Percentiles rank a stretch among this genome's conserved stretches.
These are phyloP conservation scores for Patiria pectinifera DNA, from an alignment of 53 echinoderm and acorn worm species.

Conservation along the genomic window DNA sequence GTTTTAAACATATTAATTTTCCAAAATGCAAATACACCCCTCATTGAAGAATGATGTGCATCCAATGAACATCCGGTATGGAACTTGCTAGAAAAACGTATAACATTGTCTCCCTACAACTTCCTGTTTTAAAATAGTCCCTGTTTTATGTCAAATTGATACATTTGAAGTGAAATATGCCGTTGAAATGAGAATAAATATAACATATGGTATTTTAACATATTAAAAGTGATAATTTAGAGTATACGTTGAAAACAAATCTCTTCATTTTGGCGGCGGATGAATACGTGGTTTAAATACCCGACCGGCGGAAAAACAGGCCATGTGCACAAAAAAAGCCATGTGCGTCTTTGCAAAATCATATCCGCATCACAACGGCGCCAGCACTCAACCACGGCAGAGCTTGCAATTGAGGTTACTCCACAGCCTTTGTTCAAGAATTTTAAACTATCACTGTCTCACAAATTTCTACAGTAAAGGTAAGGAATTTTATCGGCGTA, in stretches of 20 bases:
- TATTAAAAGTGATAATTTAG: not conserved
- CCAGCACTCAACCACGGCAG: not conserved
- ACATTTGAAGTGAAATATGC: not conserved
- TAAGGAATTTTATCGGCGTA: not conserved
- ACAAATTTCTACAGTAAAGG: not conserved
- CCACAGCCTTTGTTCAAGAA: not conserved
- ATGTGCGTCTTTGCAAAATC: conserved; percentile 22
- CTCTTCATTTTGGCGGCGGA: not conserved
- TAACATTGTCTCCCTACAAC: conserved; percentile 40
- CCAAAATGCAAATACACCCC: not conserved
- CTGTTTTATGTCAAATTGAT: too few species aligned
- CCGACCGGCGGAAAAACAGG: not conserved
- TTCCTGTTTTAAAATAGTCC: conserved; percentile 23
- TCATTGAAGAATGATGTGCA: not conserved
- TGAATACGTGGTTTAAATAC: conserved; percentile 35
- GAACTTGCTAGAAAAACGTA: conserved; percentile 55
- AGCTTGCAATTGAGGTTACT: not conserved
- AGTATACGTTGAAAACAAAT: too few species aligned
- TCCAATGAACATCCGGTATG: conserved; percentile 43
- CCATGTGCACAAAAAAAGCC: conserved; percentile 41
- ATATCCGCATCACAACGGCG: not conserved
- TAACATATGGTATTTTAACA: not conserved
- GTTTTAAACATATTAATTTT: too few species aligned
- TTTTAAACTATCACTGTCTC: too few species aligned
- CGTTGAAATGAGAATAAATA: not conserved